These are phyloP conservation scores for Poeciliopsis turrubarensis DNA, from an alignment of 2,113 vertebrate species.

Conservation along the genomic window DNA sequence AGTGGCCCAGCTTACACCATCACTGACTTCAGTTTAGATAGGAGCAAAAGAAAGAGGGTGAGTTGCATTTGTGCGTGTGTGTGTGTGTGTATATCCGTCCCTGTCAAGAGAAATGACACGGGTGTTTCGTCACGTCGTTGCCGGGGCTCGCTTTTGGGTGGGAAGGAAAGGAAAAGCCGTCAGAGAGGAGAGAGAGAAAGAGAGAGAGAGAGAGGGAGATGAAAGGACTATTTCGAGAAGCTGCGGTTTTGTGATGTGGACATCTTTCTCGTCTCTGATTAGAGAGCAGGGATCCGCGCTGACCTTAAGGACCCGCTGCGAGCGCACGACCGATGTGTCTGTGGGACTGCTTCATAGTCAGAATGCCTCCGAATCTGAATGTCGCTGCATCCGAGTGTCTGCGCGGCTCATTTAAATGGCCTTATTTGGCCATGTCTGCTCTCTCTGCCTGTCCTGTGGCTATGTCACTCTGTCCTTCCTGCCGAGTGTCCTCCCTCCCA, in stretches of 20 bases:
- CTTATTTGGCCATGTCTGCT: constrained; percentile 6
- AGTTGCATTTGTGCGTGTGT: background rate
- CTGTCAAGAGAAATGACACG: constrained; percentile 58
- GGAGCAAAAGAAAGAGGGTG: constrained; percentile 12
- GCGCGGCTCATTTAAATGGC: constrained; percentile 35
- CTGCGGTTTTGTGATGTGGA: constrained; percentile 59
- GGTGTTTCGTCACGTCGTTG: constrained; percentile 46
- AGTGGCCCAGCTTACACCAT: constrained; percentile 56
- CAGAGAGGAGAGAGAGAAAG: constrained; percentile 36
- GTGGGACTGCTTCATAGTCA: constrained; percentile 22
- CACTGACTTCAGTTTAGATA: constrained; percentile 42
- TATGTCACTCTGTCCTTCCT: constrained; percentile 61
- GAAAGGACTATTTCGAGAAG: constrained; percentile 60
- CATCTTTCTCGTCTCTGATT: constrained; percentile 60
- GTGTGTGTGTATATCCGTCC: background rate
- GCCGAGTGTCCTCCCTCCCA: constrained; percentile 47
- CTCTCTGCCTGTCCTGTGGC: constrained; percentile 41
- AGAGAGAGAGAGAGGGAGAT: constrained; percentile 34
- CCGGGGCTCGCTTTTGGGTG: constrained; percentile 22
- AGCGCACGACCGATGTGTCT: accelerated
- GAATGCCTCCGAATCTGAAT: constrained; percentile 33
- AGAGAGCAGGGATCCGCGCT: constrained; percentile 23
- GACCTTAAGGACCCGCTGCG: constrained; percentile 50
- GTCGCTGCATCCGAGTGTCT: constrained; percentile 28
- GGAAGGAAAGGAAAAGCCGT: constrained; percentile 31